Conservation (phyloP, 2,888 invertebrate genomes). For the Luperina nickerlii region DNA sequence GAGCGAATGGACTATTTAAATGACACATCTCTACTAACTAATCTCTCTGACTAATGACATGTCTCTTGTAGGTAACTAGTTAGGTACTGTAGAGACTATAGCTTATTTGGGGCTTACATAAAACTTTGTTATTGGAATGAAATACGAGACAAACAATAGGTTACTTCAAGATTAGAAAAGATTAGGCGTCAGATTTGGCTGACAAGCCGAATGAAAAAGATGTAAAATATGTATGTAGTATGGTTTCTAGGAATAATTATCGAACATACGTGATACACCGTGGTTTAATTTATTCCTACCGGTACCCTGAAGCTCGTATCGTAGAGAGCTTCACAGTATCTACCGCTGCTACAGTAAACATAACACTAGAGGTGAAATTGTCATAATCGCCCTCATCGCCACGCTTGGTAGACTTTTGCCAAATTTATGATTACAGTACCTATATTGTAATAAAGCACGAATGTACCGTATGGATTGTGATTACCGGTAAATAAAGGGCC, state of each 20-base stretch:
- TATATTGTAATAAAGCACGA: conserved; percentile 18
- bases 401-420: conserved; percentile 1
- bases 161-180: too few species aligned
- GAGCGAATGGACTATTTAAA: conserved; percentile 12
- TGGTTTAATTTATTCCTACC: too few species aligned
- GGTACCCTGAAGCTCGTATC: too few species aligned
- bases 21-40: not conserved
- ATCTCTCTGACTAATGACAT: not conserved
- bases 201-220: too few species aligned
- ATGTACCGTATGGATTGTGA: not conserved
- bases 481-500: conserved; percentile 22
- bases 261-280: too few species aligned
- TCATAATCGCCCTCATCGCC: not conserved
- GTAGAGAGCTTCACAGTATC: not conserved
- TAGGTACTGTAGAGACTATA: not conserved
- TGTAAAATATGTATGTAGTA: too few species aligned
- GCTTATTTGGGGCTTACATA: not conserved
- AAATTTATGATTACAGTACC: conserved; percentile 15
- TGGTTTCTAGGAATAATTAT: too few species aligned
- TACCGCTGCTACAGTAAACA: not conserved
- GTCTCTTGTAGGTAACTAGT: conserved; percentile 2
- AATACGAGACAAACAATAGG: not conserved
- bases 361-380: conserved; percentile 5
- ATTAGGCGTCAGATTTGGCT: too few species aligned
- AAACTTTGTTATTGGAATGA: not conserved